A percentile compares a stretch with the other conserved stretches of the same genome.
These are phyloP conservation scores for Protophormia terraenovae DNA, from an alignment of 2,888 invertebrate species.

Conservation along the genomic window DNA sequence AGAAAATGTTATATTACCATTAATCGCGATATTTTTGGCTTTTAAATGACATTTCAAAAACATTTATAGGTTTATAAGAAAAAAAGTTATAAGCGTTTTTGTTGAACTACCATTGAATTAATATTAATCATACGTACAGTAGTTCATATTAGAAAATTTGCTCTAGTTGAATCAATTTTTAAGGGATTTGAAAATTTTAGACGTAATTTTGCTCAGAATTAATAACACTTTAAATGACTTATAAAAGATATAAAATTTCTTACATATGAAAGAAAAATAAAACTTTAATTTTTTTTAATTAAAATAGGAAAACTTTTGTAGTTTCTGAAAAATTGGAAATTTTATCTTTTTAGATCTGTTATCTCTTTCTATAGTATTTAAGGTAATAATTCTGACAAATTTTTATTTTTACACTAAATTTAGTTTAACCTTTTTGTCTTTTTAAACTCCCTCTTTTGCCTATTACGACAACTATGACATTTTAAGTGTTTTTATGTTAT, in stretches of 20 bases:
- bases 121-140: background rate
- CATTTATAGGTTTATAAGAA: background rate
- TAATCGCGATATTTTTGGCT: background rate
- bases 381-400: too few species aligned
- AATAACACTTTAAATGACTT: background rate
- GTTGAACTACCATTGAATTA: background rate
- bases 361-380: too few species aligned
- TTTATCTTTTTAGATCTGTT: too few species aligned
- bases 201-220: background rate
- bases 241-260: background rate
- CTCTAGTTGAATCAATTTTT: background rate
- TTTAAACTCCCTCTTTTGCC: background rate
- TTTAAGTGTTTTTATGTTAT: background rate
- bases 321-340: too few species aligned
- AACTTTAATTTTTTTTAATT: too few species aligned
- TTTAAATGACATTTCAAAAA: background rate
- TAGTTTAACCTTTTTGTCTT: too few species aligned
- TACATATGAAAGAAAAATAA: too few species aligned
- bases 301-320: too few species aligned
- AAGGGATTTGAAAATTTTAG: background rate
- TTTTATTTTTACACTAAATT: background rate
- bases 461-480: constrained; percentile 8
- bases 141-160: background rate
- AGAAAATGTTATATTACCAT: too few species aligned
- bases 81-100: background rate